Evolutionary conservation across 2,888 invertebrate species (phyloP), one percentile per base, ranked within the genome.

Genomic region (Tachystola acroxantha): DNA sequence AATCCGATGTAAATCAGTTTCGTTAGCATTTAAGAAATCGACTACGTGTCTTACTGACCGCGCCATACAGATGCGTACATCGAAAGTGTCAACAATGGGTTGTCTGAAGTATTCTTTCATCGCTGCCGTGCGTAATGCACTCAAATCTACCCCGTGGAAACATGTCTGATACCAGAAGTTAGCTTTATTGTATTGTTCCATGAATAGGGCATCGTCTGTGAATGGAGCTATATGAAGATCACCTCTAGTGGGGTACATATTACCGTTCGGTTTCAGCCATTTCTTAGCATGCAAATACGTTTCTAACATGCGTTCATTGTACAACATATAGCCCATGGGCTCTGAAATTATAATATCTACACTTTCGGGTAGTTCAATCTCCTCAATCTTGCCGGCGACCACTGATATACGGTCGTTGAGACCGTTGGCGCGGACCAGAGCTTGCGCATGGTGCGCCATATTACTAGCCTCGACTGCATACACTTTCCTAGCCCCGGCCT

Each of bases 301-400:
- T 86, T 99, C 99, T 53, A 99, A 88, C 99, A 99, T 99, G 46
- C 99, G 90, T 77, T 99, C 99, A 85, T 99, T 99, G 77, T 98
- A 98, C 38, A 99, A 86, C 99, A 99, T 99, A 74, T 99, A 99
- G n/a, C 99, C 99, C 99, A 99, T 99, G 0, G 99, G 99, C 82
- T 99, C 99, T 1, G 98, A 98, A 53, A 99, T 96, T 57, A 99
- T 98, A 28, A 98, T 93, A 82, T 99, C 99, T 11, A 99, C 98
- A 60, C 90, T 91, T 75, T 99, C 98, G 1, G 98, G 97, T 45
- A 99, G 85, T 53, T 95, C 95, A 29, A 99, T 96, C 86, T 99
- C 99, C 78, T 99, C 99, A 44, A 99, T 97, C 89, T 99, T 99
- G 1, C 98, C 99, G 7, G 98, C 94, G 55, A 99, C 93, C 3